These are phyloP conservation scores for Drosophila mauritiana DNA, from an alignment of 1,140 invertebrate genomes.

Conservation along the genomic window DNA sequence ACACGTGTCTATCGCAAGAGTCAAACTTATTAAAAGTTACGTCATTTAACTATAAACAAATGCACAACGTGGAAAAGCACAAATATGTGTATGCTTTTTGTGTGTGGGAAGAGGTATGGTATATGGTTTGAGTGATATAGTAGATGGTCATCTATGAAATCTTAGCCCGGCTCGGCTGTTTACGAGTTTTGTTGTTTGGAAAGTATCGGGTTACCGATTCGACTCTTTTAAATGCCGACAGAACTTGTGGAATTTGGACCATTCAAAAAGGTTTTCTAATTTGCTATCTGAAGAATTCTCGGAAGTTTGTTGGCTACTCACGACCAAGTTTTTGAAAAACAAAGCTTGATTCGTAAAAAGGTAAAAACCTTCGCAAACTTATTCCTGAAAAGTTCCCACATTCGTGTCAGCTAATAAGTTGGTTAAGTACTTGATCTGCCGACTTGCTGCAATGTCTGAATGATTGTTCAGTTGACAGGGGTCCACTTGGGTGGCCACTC, in stretches of 20 bases:
- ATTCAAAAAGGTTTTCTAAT: constrained; percentile 29
- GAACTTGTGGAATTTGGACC: constrained; percentile 28
- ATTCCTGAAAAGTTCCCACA: constrained; percentile 23
- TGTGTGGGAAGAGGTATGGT: constrained; percentile 26
- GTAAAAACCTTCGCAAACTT: not conserved
- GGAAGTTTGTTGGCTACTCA: constrained; percentile 3
- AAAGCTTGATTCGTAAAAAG: not conserved
- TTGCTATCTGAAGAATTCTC: constrained; percentile 13
- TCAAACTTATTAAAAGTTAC: constrained; percentile 2
- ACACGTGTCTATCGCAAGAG: constrained; percentile 18
- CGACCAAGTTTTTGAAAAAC: no score
- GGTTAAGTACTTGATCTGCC: constrained; percentile 30
- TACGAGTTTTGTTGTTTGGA: constrained; percentile 26
- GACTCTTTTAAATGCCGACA: constrained; percentile 29
- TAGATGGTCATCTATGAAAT: constrained; percentile 36
- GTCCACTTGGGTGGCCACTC: constrained; percentile 35
- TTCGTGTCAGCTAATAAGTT: constrained; percentile 21
- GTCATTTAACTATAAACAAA: constrained; percentile 22
- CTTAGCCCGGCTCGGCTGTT: constrained; percentile 23
- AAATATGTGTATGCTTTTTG: constrained; percentile 15
- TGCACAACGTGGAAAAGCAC: constrained; percentile 30
- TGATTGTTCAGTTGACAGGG: constrained; percentile 38
- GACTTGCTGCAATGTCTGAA: constrained; percentile 6
- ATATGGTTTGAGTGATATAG: constrained; percentile 14
- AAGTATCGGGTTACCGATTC: constrained; percentile 41